phyloP scores from a whole-genome alignment of 1,140 invertebrate genomes.

The Patella vulgata region DNA sequence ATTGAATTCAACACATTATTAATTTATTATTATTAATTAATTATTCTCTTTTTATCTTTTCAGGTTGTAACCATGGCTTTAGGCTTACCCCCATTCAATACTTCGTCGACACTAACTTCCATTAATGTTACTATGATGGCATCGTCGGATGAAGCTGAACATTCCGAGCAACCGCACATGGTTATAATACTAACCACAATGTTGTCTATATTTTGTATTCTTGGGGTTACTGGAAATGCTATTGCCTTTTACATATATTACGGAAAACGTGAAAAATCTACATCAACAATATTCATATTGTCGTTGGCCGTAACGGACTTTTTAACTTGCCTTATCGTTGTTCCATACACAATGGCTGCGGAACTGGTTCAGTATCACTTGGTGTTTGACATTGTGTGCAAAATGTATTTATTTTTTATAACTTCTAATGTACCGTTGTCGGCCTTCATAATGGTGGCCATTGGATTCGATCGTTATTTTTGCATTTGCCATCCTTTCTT shows the following conservation, averaged over 20 bases:
- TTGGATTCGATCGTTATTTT: conserved; percentile 53
- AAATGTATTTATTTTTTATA: conserved; percentile 44
- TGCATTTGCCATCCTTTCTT: conserved; percentile 53
- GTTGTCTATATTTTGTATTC: conserved; percentile 23
- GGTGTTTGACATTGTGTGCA: conserved; percentile 41
- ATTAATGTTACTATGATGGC: too few species aligned
- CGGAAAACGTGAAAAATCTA: conserved; percentile 48
- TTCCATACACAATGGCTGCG: conserved; percentile 43
- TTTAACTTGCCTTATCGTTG: conserved; percentile 41
- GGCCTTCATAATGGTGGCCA: conserved; percentile 51
- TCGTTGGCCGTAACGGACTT: conserved; percentile 50
- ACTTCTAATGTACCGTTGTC: conserved; percentile 49
- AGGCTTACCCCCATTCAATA: too few species aligned
- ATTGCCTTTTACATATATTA: conserved; percentile 57
- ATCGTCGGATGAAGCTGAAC: too few species aligned
- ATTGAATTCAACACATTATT: too few species aligned
- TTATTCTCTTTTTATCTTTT: too few species aligned
- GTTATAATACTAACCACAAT: conserved; percentile 17
- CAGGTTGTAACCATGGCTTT: too few species aligned
- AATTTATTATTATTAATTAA: too few species aligned
- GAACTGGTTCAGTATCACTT: conserved; percentile 30
- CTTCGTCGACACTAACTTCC: too few species aligned
- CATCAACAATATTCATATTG: conserved; percentile 55
- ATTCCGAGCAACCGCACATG: too few species aligned
- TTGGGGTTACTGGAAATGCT: conserved; percentile 52